These are phyloP conservation scores for Muricea muricata DNA, from an alignment of 92 coral and sea anemone species.

Conservation along the genomic window DNA sequence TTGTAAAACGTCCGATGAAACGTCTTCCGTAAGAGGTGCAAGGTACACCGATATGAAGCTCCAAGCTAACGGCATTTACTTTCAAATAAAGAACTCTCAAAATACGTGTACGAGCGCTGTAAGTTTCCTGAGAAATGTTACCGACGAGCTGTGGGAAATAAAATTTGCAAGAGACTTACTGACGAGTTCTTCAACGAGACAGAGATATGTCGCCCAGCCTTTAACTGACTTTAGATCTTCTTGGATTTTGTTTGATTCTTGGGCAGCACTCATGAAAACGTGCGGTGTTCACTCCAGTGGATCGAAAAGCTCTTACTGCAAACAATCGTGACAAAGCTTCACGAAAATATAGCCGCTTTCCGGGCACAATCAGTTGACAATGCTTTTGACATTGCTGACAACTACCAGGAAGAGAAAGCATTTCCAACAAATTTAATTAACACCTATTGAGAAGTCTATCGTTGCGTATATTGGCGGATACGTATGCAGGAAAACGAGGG, in stretches of 20 bases:
- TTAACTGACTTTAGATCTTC: conserved; percentile 30
- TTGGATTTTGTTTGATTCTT: neutral
- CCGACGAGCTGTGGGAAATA: neutral
- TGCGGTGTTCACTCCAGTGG: conserved; percentile 16
- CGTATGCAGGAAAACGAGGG: conserved; percentile 58
- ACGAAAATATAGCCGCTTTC: conserved; percentile 18
- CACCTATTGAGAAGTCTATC: too few relatives aligned
- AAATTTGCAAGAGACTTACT: neutral
- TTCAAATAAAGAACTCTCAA: neutral
- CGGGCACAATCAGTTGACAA: conserved; percentile 12
- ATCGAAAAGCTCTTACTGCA: conserved; percentile 34
- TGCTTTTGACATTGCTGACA: conserved; percentile 5
- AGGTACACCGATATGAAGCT: neutral
- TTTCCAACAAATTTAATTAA: too few relatives aligned
- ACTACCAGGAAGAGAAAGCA: neutral
- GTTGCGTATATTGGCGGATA: conserved; percentile 57
- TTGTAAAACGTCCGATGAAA: neutral
- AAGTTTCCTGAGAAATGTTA: too few relatives aligned
- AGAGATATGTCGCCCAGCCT: conserved; percentile 40
- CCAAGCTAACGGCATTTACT: neutral
- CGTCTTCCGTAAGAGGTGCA: neutral
- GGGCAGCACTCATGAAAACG: neutral
- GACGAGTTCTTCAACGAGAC: neutral
- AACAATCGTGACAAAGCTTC: conserved; percentile 9
- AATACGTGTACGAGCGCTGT: neutral